Conservation (phyloP, 2,113 vertebrate genomes). For the Nansenia antarctica region DNA sequence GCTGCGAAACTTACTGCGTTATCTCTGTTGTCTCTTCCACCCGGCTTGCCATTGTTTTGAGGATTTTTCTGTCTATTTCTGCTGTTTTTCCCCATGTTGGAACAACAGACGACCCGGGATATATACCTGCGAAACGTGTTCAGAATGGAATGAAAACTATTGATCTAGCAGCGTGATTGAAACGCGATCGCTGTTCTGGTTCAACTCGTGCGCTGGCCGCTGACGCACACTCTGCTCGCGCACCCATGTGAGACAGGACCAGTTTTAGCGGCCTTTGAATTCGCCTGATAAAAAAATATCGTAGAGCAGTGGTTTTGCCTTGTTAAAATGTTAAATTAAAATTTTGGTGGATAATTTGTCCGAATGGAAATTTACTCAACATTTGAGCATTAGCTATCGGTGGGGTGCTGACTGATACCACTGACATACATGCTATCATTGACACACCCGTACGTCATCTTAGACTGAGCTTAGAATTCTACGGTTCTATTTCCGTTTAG, state of each 20-base stretch:
- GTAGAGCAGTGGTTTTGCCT: background rate
- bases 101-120: conserved; percentile 36
- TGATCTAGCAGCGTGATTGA: background rate
- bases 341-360: no score
- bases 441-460: no score
- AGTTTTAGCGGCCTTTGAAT: background rate
- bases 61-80: conserved; percentile 70
- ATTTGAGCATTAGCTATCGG: no score
- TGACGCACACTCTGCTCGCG: conserved; percentile 37
- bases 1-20: conserved; percentile 66
- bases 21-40: conserved; percentile 69
- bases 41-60: conserved; percentile 42
- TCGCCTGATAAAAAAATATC: conserved; percentile 55
- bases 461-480: no score
- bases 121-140: conserved; percentile 54
- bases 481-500: no score
- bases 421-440: no score
- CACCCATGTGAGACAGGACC: conserved; percentile 64
- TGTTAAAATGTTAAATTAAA: no score
- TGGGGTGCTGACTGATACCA: no score
- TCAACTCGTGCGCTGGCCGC: conserved; percentile 43
- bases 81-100: conserved; percentile 76
- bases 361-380: no score
- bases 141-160: no score
- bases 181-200: background rate